phyloP scores from a whole-genome alignment of 2,113 vertebrate species.

The Paradisaea rubra region DNA sequence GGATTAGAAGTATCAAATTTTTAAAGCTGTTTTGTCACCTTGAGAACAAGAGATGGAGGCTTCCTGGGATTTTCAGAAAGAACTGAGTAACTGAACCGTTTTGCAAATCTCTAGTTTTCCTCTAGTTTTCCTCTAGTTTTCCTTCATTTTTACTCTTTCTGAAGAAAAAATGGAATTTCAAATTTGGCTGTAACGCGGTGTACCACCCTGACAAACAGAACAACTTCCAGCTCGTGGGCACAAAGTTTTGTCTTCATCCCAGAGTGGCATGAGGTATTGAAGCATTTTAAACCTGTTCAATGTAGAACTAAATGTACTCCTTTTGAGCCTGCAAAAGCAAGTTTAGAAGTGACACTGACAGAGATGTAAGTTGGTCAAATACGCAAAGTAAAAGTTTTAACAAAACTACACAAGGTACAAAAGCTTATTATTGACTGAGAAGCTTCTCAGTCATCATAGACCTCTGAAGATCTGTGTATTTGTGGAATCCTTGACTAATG shows the following conservation, averaged over 20 bases:
- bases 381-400: not conserved
- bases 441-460: not conserved
- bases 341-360: not conserved
- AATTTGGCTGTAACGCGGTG: fast-evolving
- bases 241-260: not conserved
- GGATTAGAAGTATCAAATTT: not conserved
- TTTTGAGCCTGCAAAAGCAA: not conserved
- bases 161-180: not conserved
- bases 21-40: not conserved
- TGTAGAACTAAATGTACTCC: not conserved
- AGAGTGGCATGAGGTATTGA: not conserved
- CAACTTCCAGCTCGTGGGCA: not conserved
- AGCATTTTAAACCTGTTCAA: not conserved
- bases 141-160: not conserved
- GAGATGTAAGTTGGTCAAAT: not conserved
- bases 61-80: not conserved
- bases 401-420: not conserved
- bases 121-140: not conserved
- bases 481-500: not conserved
- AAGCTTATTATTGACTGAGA: not conserved
- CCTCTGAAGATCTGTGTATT: not conserved
- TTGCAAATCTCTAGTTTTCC: not conserved
- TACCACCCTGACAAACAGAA: not conserved
- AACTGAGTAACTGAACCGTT: not conserved
- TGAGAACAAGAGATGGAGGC: not conserved